A percentile compares a stretch with the other conserved stretches of the same genome.
phyloP scores from a whole-genome alignment of 2,113 vertebrate species.

The Alosa alosa region DNA sequence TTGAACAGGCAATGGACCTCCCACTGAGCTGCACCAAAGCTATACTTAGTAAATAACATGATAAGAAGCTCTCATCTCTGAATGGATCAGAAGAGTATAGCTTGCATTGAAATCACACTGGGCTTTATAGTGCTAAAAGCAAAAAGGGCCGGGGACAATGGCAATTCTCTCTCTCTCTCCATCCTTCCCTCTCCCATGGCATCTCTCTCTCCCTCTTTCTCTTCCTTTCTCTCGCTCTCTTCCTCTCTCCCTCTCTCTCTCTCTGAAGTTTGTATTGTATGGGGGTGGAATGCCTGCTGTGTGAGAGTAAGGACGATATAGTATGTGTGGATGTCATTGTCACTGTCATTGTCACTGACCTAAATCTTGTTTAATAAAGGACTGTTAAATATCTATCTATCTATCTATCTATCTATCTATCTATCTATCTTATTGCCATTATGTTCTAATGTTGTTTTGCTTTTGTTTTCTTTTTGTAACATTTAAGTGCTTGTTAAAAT shows the following conservation, averaged over 20 bases:
- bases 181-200: background rate
- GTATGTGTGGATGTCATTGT: too few species aligned
- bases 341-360: too few species aligned
- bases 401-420: too few species aligned
- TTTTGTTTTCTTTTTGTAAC: background rate
- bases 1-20: background rate
- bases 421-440: too few species aligned
- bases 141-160: background rate
- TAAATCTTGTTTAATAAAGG: too few species aligned
- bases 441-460: too few species aligned
- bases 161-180: constrained; percentile 4
- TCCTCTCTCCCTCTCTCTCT: too few species aligned
- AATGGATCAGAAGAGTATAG: background rate
- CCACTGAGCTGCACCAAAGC: background rate
- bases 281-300: too few species aligned
- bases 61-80: background rate
- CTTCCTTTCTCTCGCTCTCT: background rate
- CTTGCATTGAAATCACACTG: background rate
- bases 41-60: background rate
- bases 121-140: background rate
- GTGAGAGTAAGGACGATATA: too few species aligned
- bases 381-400: too few species aligned
- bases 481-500: background rate
- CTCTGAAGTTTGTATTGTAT: too few species aligned
- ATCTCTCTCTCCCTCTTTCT: background rate